Evolutionary conservation across 2,888 invertebrate genomes (phyloP).

Genomic region (Macaria notata): DNA sequence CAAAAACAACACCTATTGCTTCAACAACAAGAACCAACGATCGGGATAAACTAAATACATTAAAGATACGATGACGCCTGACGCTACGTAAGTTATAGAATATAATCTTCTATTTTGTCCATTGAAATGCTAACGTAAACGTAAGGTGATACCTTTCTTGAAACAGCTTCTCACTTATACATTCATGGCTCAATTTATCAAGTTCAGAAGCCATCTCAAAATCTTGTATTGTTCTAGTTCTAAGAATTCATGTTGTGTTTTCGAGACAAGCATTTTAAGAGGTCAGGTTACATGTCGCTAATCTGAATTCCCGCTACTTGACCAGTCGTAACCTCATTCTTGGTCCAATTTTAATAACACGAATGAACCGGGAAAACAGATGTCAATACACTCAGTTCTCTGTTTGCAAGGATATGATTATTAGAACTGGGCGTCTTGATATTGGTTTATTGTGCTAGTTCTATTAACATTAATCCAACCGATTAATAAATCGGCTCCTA

Average conservation of each 20-base stretch:
- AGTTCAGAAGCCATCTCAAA: constrained; percentile 11
- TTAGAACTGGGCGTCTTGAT: no score
- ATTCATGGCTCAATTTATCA: constrained; percentile 7
- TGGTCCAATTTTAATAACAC: constrained; percentile 1
- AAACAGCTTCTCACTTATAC: constrained; percentile 4
- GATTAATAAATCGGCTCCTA: no score
- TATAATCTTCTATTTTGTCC: constrained; percentile 47
- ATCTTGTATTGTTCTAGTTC: background rate
- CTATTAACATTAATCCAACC: no score
- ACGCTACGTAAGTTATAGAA: constrained; percentile 64
- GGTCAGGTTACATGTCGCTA: background rate
- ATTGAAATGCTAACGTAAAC: background rate
- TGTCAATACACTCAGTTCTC: constrained; percentile 13
- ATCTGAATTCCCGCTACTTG: constrained; percentile 8
- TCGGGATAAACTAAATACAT: constrained; percentile 58
- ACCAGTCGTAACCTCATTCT: constrained; percentile 6
- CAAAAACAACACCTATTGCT: constrained; percentile 50
- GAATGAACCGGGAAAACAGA: constrained; percentile 7
- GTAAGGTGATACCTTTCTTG: constrained; percentile 3
- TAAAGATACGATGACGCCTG: constrained; percentile 65
- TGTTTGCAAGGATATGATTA: background rate
- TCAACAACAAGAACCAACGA: constrained; percentile 40
- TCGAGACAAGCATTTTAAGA: background rate
- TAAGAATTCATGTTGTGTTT: no score
- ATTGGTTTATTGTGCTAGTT: no score